Evolutionary conservation across 2,888 invertebrate genomes (phyloP).

Genomic region (Drosophila multiciliata): DNA sequence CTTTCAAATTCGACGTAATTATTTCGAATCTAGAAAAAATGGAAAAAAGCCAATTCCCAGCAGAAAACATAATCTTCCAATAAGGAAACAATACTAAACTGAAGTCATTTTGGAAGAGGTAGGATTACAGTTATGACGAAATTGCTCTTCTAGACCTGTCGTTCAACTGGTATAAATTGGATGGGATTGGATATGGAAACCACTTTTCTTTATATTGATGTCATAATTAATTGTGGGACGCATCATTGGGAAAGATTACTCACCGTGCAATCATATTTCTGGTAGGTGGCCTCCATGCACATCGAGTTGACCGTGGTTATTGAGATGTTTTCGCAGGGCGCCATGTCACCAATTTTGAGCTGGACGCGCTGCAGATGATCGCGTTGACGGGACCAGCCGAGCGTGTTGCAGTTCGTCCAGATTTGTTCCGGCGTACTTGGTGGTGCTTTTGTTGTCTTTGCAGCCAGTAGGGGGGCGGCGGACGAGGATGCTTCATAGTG

Average conservation of each 20-base stretch:
- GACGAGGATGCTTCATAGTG: slow-evolving; percentile 64
- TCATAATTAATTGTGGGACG: not conserved
- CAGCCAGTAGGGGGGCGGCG: slow-evolving; percentile 19
- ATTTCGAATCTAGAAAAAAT: not conserved
- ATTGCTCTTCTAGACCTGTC: no score
- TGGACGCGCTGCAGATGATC: slow-evolving; percentile 93
- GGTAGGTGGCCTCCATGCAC: slow-evolving; percentile 92
- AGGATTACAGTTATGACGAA: not conserved
- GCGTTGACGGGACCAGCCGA: slow-evolving; percentile 94
- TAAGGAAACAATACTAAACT: not conserved
- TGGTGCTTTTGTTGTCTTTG: slow-evolving; percentile 32
- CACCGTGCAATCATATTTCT: slow-evolving; percentile 93
- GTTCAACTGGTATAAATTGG: no score
- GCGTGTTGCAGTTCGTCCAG: slow-evolving; percentile 90
- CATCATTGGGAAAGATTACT: slow-evolving; percentile 81
- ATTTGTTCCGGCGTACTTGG: slow-evolving; percentile 65
- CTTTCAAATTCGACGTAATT: not conserved
- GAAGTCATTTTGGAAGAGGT: not conserved
- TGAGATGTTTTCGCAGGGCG: slow-evolving; percentile 93
- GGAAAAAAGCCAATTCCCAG: not conserved
- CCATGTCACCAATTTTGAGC: slow-evolving; percentile 91
- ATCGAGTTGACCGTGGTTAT: slow-evolving; percentile 93
- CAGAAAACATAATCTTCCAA: not conserved
- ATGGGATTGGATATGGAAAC: no score
- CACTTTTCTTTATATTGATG: no score